phyloP scores from a whole-genome alignment of 2,113 vertebrate genomes.

The Quiscalus mexicanus region DNA sequence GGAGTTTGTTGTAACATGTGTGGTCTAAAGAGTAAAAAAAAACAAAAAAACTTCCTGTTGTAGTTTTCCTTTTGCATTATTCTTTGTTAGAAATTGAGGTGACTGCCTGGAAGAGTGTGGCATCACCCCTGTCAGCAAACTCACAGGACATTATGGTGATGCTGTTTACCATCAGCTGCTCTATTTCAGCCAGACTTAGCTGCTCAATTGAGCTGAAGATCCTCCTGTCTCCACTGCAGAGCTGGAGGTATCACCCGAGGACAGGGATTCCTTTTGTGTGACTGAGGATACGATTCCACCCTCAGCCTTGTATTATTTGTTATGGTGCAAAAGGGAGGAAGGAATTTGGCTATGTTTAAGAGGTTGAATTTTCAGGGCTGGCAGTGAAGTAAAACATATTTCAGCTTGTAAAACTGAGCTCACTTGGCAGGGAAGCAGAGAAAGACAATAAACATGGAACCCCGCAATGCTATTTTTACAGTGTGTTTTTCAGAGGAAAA shows the following conservation, averaged over 20 bases:
- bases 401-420: constrained; percentile 49
- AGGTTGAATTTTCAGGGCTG: constrained; percentile 22
- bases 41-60: background rate
- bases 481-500: background rate
- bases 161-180: background rate
- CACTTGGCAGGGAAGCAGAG: constrained; percentile 7
- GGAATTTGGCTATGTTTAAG: background rate
- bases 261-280: background rate
- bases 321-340: background rate
- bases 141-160: background rate
- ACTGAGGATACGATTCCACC: background rate
- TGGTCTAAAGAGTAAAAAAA: background rate
- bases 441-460: constrained; percentile 48
- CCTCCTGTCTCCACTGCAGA: background rate
- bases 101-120: background rate
- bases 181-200: background rate
- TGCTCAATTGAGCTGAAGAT: background rate
- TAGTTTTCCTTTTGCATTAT: background rate
- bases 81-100: background rate
- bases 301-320: background rate
- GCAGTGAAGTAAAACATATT: constrained; percentile 31
- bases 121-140: background rate
- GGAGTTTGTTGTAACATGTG: rapidly evolving
- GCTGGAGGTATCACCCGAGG: background rate
- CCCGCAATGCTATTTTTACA: background rate